Conservation (phyloP, 1,140 invertebrate species). For the Drosophila pruinosa region DNA sequence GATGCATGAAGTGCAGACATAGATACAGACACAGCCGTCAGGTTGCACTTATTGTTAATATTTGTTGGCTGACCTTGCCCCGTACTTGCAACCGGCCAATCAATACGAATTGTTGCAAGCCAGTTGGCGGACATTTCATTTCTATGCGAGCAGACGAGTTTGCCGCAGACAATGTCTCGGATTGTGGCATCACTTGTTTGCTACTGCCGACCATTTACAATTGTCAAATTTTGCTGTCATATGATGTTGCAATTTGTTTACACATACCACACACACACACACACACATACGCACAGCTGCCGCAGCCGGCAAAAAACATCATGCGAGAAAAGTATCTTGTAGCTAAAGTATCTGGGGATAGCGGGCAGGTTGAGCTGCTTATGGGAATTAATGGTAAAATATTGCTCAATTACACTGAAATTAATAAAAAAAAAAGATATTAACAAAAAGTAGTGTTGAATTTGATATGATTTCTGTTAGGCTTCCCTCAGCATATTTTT, state of each 20-base stretch:
- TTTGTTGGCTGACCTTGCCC: conserved; percentile 43
- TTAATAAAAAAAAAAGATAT: neutral
- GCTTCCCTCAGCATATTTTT: no score
- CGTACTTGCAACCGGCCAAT: conserved; percentile 10
- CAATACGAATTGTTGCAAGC: conserved; percentile 20
- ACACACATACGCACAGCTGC: neutral
- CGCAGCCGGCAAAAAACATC: conserved; percentile 1
- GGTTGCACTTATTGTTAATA: conserved; percentile 33
- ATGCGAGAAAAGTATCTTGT: conserved; percentile 43
- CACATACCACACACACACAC: conserved; percentile 38
- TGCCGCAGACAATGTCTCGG: conserved; percentile 1
- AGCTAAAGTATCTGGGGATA: conserved; percentile 19
- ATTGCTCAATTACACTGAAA: conserved; percentile 23
- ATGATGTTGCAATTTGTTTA: conserved; percentile 79
- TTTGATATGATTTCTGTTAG: no score
- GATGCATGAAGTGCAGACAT: conserved; percentile 41
- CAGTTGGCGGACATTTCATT: conserved; percentile 25
- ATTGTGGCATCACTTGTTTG: conserved; percentile 42
- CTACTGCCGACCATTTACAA: conserved; percentile 69
- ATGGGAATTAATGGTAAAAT: conserved; percentile 18
- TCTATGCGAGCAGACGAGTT: neutral
- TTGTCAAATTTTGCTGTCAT: conserved; percentile 77
- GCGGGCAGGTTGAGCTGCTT: conserved; percentile 1
- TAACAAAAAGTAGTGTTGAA: no score
- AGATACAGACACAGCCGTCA: conserved; percentile 1